Conservation (phyloP, 2,888 invertebrate species). For the Tipula unca region DNA sequence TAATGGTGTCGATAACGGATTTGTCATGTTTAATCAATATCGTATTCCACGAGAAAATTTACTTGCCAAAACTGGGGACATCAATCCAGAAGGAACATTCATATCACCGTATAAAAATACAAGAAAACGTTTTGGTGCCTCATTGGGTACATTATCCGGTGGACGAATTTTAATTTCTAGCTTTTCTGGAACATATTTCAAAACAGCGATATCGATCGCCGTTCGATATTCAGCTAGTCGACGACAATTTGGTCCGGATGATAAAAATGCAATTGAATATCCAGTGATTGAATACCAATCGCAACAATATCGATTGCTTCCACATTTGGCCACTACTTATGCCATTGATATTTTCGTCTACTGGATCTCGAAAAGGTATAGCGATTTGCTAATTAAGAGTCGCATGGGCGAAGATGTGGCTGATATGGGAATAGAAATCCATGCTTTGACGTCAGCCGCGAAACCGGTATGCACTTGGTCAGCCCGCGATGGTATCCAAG, state of each 20-base stretch:
- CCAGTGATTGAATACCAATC: constrained; percentile 89
- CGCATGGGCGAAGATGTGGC: constrained; percentile 38
- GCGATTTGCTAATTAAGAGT: constrained; percentile 44
- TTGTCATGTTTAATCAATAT: constrained; percentile 70
- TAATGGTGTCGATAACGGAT: constrained; percentile 91
- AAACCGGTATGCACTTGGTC: constrained; percentile 80
- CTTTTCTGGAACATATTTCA: constrained; percentile 53
- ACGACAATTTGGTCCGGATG: constrained; percentile 77
- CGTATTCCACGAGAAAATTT: constrained; percentile 69
- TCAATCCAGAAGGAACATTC: constrained; percentile 76
- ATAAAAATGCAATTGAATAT: constrained; percentile 53
- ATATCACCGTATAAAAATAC: constrained; percentile 70
- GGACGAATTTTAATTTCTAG: constrained; percentile 71
- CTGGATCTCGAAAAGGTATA: constrained; percentile 46
- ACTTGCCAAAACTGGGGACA: constrained; percentile 78
- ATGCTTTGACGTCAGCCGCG: constrained; percentile 64
- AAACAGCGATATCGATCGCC: constrained; percentile 73
- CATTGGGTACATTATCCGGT: constrained; percentile 71
- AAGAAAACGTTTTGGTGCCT: constrained; percentile 74
- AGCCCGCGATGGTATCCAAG: constrained; percentile 79
- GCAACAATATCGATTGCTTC: constrained; percentile 74
- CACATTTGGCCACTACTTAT: constrained; percentile 61
- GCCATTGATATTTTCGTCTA: constrained; percentile 53
- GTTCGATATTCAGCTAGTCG: constrained; percentile 78
- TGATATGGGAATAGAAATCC: constrained; percentile 55